Conservation (phyloP, 92 coral and sea anemone genomes). For the Porites divaricata region DNA sequence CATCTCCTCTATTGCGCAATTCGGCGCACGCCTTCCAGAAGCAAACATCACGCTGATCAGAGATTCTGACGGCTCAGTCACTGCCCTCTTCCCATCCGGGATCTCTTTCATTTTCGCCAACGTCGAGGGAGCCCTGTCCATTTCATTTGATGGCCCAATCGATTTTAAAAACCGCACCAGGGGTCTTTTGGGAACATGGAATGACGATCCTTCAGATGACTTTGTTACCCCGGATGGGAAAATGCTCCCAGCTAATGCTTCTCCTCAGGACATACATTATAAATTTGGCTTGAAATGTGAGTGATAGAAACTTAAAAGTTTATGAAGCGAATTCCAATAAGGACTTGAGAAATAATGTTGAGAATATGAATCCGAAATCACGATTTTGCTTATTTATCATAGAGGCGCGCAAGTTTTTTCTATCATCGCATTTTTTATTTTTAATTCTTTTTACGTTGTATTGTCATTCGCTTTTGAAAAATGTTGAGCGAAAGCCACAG, state of each 20-base stretch:
- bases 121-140: slow-evolving; percentile 52
- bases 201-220: slow-evolving; percentile 71
- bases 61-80: slow-evolving; percentile 21
- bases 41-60: slow-evolving; percentile 34
- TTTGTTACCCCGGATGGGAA: slow-evolving; percentile 71
- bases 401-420: no score
- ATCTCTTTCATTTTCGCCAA: slow-evolving; percentile 56
- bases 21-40: slow-evolving; percentile 13
- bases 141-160: slow-evolving; percentile 59
- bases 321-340: neutral
- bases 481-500: no score
- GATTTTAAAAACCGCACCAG: slow-evolving; percentile 60
- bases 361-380: no score
- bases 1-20: neutral
- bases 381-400: no score
- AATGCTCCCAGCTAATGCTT: slow-evolving; percentile 60
- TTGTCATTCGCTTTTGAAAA: no score
- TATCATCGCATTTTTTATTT: no score
- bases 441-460: no score
- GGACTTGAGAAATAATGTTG: no score
- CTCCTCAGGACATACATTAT: slow-evolving; percentile 72
- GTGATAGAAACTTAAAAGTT: slow-evolving; percentile 7
- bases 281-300: slow-evolving; percentile 81
- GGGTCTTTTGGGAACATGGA: slow-evolving; percentile 89
- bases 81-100: slow-evolving; percentile 52